These are phyloP conservation scores for Andrena flavipes DNA, from an alignment of 2,888 invertebrate genomes.

Conservation along the genomic window DNA sequence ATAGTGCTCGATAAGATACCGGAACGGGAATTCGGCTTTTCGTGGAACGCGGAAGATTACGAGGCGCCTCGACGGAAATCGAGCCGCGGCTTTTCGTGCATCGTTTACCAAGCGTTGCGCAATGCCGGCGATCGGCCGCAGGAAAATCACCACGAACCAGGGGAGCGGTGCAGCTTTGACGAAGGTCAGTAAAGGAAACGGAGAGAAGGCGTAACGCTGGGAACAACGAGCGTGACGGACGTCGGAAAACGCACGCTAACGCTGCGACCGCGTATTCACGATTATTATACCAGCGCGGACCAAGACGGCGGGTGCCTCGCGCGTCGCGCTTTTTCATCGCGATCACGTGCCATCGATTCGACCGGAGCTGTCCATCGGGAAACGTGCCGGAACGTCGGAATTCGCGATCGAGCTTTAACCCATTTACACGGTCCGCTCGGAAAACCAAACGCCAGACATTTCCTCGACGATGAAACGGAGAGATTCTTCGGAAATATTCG, in stretches of 20 bases:
- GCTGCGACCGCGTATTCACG: constrained; percentile 30
- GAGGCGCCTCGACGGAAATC: not conserved
- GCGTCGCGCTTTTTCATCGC: constrained; percentile 8
- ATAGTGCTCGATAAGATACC: constrained; percentile 34
- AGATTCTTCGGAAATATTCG: not conserved
- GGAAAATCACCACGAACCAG: constrained; percentile 54
- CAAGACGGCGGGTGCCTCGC: not conserved
- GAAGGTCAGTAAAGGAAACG: constrained; percentile 59
- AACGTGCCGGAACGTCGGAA: constrained; percentile 63
- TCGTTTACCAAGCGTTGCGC: constrained; percentile 43
- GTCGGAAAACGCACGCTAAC: constrained; percentile 47
- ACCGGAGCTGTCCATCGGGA: constrained; percentile 45
- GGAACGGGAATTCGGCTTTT: not conserved
- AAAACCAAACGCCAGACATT: not conserved
- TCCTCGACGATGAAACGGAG: not conserved
- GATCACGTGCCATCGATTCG: constrained; percentile 60
- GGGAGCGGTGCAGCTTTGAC: constrained; percentile 45
- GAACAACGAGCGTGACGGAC: constrained; percentile 31
- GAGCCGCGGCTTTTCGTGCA: not conserved
- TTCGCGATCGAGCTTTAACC: constrained; percentile 52
- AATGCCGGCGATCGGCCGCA: constrained; percentile 26
- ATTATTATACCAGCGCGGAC: constrained; percentile 27
- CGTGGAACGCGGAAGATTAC: too few relatives aligned
- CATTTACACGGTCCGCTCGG: constrained; percentile 16
- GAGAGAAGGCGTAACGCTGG: constrained; percentile 27